Base-by-base conservation (phyloP, 2,113 vertebrate species). In the Grallaria varia region DNA sequence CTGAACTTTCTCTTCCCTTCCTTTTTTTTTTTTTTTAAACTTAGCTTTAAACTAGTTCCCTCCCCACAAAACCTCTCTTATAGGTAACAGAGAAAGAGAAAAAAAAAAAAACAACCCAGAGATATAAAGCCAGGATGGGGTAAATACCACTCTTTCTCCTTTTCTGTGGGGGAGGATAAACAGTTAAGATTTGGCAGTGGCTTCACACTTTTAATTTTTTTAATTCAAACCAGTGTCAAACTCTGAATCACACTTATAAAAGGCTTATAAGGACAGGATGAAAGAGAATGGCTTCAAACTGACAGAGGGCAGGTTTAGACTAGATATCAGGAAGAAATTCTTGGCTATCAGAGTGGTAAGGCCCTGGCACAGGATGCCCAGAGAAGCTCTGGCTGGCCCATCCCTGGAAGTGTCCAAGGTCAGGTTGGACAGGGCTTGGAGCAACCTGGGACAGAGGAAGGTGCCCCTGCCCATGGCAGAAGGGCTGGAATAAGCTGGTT, bases 341-440 rank as follows among this genome's bases (percentile, higher is more conserved):
- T 47, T 14, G 3, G 3, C 16, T 60, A 7, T n/a, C 45, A 67
- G 3, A 24, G 5, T 30, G 39, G 1, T 0, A 1, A 53, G 24
- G 2, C 7, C 18, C 45, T 53, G 62, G 53, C 53, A 53, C 23
- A 67, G 37, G 14, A 1, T 53, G 12, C 39, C 33, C 45, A 89
- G 62, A 68, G 69, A 2, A 82, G 39, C n/a, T 82, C 77, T 14
- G 60, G 53, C 19, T 74, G 45, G 20, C 20, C 21, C 78, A 45
- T 55, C 47, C 40, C n/a, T 89, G 71, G 28, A 0, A 62, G 21
- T 89, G 63, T 1, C n/a, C 47, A 31, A 55, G 40, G n/a, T 14
- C 78, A 76, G 30, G 47, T 0, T 83, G 62, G 62, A 47, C 0
- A 0, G 24, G 47, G 40, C 13, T 68, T 35, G 62, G 53, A 60